phyloP scores from a whole-genome alignment of 1,140 invertebrate species.

The Drosophila auraria region DNA sequence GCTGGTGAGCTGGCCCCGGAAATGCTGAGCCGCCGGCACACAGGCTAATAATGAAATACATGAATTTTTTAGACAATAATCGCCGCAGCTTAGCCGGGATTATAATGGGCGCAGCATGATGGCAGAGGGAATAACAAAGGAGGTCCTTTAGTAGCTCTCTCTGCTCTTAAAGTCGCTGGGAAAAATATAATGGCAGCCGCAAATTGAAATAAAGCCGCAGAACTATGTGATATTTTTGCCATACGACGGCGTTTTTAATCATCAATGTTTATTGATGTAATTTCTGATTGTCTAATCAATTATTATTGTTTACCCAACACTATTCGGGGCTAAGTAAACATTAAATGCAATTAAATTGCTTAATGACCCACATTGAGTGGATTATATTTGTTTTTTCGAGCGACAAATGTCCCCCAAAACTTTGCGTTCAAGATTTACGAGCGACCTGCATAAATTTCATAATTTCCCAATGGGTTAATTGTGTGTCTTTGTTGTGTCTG shows the following conservation, averaged over 20 bases:
- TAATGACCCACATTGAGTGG: constrained; percentile 69
- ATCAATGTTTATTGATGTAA: constrained; percentile 58
- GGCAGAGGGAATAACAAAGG: constrained; percentile 38
- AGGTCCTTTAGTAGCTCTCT: not conserved
- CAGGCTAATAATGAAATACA: constrained; percentile 81
- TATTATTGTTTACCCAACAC: constrained; percentile 63
- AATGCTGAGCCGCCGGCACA: constrained; percentile 47
- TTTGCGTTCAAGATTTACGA: constrained; percentile 38
- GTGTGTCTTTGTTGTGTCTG: constrained; percentile 15
- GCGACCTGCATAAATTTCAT: constrained; percentile 47
- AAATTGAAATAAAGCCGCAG: not conserved
- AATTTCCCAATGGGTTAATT: constrained; percentile 54
- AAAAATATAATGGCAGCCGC: constrained; percentile 6
- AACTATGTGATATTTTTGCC: constrained; percentile 6
- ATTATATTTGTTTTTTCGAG: constrained; percentile 58
- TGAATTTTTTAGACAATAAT: constrained; percentile 83
- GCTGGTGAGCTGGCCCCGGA: constrained; percentile 55
- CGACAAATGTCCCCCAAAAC: constrained; percentile 28
- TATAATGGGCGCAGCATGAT: constrained; percentile 58
- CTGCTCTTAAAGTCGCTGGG: constrained; percentile 20
- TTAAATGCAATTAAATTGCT: constrained; percentile 68
- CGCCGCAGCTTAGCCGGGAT: constrained; percentile 69
- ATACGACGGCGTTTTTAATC: constrained; percentile 27
- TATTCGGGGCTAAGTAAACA: constrained; percentile 52
- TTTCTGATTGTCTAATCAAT: constrained; percentile 64